Conservation (phyloP, 2,113 vertebrate genomes). For the Triplophysa siluroides region DNA sequence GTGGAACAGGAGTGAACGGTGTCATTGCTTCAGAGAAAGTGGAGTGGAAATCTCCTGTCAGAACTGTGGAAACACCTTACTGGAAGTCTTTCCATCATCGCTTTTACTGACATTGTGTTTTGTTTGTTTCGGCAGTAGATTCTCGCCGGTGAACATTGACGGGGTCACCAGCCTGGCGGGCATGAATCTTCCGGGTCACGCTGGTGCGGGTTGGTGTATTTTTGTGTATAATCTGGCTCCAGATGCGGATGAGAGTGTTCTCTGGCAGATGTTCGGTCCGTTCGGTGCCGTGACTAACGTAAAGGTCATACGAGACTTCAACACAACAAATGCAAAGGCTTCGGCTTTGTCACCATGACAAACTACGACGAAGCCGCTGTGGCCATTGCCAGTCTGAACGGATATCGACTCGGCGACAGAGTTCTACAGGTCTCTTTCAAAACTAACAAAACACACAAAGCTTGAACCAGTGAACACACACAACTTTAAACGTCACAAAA, state of each 20-base stretch:
- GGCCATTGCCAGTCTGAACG: slow-evolving; percentile 98
- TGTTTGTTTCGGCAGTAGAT: slow-evolving; percentile 78
- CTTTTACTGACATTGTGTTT: slow-evolving; percentile 6
- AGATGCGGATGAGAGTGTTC: slow-evolving; percentile 96
- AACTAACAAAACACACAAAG: slow-evolving; percentile 99
- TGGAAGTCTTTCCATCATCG: neutral
- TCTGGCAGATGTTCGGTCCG: slow-evolving; percentile 99
- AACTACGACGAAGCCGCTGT: slow-evolving; percentile 99
- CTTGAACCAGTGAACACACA: slow-evolving; percentile 71
- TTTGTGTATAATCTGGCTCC: slow-evolving; percentile 99
- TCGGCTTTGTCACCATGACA: slow-evolving; percentile 99
- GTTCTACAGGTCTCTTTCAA: slow-evolving; percentile 99
- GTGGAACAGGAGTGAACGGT: too few relatives aligned
- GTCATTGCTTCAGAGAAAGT: too few relatives aligned
- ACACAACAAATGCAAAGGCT: slow-evolving; percentile 99
- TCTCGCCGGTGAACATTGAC: slow-evolving; percentile 97
- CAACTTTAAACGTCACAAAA: neutral
- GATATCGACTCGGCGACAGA: slow-evolving; percentile 97
- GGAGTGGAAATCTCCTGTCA: too few relatives aligned
- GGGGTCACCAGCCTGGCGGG: slow-evolving; percentile 98
- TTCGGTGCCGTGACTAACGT: slow-evolving; percentile 98
- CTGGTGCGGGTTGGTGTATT: slow-evolving; percentile 97
- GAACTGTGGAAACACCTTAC: neutral
- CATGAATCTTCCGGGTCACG: slow-evolving; percentile 96
- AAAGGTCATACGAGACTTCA: slow-evolving; percentile 99